Evolutionary conservation across 2,888 invertebrate genomes (phyloP).

Genomic region (Mesochorus sp.): DNA sequence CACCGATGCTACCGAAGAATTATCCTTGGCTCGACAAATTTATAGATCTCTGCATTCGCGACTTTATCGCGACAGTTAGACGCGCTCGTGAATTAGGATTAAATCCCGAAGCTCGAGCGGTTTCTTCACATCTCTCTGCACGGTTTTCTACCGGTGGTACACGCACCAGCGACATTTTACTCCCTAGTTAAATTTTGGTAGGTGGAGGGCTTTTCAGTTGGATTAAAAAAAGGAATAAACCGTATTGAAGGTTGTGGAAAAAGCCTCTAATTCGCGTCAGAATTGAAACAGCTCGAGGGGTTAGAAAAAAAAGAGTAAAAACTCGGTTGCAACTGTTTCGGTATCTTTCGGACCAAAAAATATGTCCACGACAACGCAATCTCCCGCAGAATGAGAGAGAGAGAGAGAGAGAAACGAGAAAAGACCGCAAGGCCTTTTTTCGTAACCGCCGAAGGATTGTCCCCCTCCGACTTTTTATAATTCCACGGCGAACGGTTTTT

Average conservation of each 20-base stretch:
- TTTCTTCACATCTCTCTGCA: constrained; percentile 34
- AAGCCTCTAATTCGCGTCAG: no score
- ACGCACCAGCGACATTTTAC: constrained; percentile 22
- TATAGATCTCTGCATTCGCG: constrained; percentile 62
- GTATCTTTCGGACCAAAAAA: no score
- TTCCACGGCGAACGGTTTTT: constrained; percentile 34
- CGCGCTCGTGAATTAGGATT: constrained; percentile 62
- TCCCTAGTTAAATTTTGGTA: constrained; percentile 24
- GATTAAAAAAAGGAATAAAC: no score
- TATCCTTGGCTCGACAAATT: constrained; percentile 61
- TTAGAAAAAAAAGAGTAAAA: no score
- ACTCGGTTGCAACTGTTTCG: no score
- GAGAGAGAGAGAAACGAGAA: constrained; percentile 10
- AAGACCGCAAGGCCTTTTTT: constrained; percentile 32
- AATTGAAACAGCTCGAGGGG: no score
- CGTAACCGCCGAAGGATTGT: constrained; percentile 20
- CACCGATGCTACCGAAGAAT: constrained; percentile 55
- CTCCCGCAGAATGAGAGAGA: neutral
- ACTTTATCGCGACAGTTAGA: constrained; percentile 63
- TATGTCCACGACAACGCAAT: no score
- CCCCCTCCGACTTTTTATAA: constrained; percentile 18
- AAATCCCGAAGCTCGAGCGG: constrained; percentile 54
- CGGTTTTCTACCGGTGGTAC: constrained; percentile 2
- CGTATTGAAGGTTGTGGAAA: no score
- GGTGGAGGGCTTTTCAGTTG: neutral